A percentile compares a stretch with the other conserved stretches of the same genome.
phyloP scores from a whole-genome alignment of 2,797 vertebrate species.

The Synanceia verrucosa region DNA sequence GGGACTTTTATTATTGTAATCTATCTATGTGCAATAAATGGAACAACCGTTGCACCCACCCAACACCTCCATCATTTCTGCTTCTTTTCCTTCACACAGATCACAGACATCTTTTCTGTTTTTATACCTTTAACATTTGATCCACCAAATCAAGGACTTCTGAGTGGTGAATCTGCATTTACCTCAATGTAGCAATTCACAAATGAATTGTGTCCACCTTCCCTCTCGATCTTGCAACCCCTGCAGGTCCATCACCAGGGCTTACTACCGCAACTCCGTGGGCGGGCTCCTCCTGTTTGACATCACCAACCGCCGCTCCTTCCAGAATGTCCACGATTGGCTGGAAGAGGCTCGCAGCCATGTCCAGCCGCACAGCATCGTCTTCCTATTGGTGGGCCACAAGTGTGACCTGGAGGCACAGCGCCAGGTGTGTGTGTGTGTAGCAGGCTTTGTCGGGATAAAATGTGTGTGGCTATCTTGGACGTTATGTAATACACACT shows the following conservation, averaged over 20 bases:
- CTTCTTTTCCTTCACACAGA: not conserved
- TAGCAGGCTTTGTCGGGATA: not conserved
- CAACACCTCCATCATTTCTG: not conserved
- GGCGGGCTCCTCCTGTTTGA: slow-evolving; percentile 98
- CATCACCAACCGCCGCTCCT: slow-evolving; percentile 98
- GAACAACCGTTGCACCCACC: not conserved
- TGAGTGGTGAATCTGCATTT: too few species aligned
- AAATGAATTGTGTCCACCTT: not conserved
- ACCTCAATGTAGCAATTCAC: too few species aligned
- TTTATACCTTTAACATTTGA: not conserved
- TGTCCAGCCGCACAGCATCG: slow-evolving; percentile 96
- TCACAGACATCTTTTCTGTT: too few species aligned
- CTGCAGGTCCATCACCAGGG: slow-evolving; percentile 94
- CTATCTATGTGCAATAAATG: not conserved
- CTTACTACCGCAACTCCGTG: slow-evolving; percentile 99
- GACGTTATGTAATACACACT: not conserved
- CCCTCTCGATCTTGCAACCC: not conserved
- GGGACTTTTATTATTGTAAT: not conserved
- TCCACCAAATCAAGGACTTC: too few species aligned
- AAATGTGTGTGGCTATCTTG: not conserved
- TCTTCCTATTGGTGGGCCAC: slow-evolving; percentile 97
- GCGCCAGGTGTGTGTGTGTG: slow-evolving; percentile 81
- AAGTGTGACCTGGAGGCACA: slow-evolving; percentile 96
- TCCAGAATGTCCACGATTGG: slow-evolving; percentile 99
- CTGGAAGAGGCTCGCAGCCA: slow-evolving; percentile 97